Evolutionary conservation across 1,140 invertebrate species (phyloP).

Genomic region (Drosophila ficusphila): DNA sequence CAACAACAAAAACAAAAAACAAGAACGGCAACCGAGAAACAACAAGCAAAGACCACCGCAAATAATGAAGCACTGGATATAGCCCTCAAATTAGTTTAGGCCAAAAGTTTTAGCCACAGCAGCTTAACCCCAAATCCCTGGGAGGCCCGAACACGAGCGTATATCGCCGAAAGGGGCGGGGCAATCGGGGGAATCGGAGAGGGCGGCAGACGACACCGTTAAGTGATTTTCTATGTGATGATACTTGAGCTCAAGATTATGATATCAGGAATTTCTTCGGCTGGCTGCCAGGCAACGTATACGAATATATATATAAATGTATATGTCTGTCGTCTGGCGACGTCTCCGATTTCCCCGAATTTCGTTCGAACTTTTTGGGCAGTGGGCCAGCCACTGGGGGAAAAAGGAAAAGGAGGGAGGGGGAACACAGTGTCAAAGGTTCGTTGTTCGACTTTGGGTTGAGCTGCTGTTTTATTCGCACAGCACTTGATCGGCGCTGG

Average conservation of each 20-base stretch:
- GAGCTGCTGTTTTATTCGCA: constrained; percentile 3
- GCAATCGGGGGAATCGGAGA: neutral
- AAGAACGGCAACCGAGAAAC: neutral
- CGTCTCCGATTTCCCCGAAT: constrained; percentile 58
- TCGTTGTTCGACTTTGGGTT: constrained; percentile 41
- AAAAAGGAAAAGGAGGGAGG: neutral
- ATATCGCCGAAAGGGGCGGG: neutral
- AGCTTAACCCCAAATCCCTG: constrained; percentile 78
- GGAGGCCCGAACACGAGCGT: constrained; percentile 10
- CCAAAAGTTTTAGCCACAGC: constrained; percentile 80
- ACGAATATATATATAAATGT: neutral
- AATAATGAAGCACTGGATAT: constrained; percentile 73
- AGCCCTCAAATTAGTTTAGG: constrained; percentile 74
- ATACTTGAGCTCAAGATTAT: constrained; percentile 82
- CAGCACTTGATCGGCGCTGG: constrained; percentile 6
- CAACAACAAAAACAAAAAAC: constrained; percentile 24
- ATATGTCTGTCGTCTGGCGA: constrained; percentile 1
- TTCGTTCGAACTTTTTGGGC: constrained; percentile 62
- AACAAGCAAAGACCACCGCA: constrained; percentile 50
- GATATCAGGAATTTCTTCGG: constrained; percentile 74
- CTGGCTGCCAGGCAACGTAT: constrained; percentile 35
- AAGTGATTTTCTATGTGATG: constrained; percentile 83
- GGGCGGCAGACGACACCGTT: constrained; percentile 60
- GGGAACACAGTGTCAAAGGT: constrained; percentile 36
- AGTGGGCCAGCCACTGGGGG: constrained; percentile 51